Evolutionary conservation across 1,140 invertebrate genomes (phyloP).

Genomic region (Parasteatoda tepidariorum): DNA sequence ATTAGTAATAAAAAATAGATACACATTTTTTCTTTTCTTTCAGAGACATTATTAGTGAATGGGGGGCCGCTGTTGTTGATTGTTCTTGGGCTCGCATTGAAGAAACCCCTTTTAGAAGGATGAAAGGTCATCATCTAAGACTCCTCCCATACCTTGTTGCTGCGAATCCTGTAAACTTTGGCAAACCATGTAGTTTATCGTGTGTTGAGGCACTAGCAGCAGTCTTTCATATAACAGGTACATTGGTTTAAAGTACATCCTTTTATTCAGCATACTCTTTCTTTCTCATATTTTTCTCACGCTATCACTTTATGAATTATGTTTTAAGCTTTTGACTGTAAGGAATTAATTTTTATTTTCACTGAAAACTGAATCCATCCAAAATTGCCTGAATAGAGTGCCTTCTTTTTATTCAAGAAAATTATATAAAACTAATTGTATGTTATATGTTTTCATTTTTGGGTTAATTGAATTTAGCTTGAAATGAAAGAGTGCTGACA

Average conservation of each 20-base stretch:
- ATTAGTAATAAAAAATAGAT: too few relatives aligned
- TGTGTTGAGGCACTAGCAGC: conserved; percentile 99
- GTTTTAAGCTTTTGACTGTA: neutral
- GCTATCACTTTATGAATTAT: neutral
- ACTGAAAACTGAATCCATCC: neutral
- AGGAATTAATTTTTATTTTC: neutral
- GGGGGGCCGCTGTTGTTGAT: conserved; percentile 96
- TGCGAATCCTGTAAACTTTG: conserved; percentile 99
- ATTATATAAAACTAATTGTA: too few relatives aligned
- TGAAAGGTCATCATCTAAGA: conserved; percentile 87
- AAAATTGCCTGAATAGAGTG: too few relatives aligned
- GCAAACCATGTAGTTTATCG: conserved; percentile 93
- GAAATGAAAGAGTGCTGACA: too few relatives aligned
- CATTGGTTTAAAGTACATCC: too few relatives aligned
- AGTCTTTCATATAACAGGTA: conserved; percentile 88
- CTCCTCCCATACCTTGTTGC: conserved; percentile 96
- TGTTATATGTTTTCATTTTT: too few relatives aligned
- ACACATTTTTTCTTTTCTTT: too few relatives aligned
- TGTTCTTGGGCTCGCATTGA: conserved; percentile 98
- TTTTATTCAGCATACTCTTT: too few relatives aligned
- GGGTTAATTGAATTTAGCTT: too few relatives aligned
- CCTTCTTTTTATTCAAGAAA: too few relatives aligned
- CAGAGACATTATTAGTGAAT: conserved; percentile 80
- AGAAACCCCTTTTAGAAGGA: conserved; percentile 88
- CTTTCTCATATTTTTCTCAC: too few relatives aligned